phyloP scores from a whole-genome alignment of 2,888 invertebrate genomes.

The Ceratothoa steindachneri region DNA sequence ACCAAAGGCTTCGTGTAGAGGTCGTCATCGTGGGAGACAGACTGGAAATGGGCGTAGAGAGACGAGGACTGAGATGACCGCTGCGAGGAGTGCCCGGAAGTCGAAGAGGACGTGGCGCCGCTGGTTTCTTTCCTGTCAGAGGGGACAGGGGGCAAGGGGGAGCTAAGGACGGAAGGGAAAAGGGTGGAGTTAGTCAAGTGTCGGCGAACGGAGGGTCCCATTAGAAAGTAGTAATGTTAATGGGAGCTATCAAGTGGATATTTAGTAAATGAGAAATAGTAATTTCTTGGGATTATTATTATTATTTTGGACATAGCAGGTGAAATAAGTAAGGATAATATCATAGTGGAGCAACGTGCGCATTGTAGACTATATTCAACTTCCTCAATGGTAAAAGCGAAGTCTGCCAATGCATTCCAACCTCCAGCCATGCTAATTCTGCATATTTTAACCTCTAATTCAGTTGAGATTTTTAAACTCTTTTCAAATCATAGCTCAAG shows the following conservation, averaged over 20 bases:
- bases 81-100: slow-evolving; percentile 36
- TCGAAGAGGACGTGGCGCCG: slow-evolving; percentile 33
- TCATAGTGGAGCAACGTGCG: no score
- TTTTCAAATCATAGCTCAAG: no score
- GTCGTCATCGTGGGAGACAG: slow-evolving; percentile 45
- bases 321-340: no score
- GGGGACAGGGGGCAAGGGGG: slow-evolving; percentile 45
- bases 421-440: no score
- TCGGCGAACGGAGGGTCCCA: background rate
- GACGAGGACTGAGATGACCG: slow-evolving; percentile 42
- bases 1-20: slow-evolving; percentile 46
- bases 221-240: background rate
- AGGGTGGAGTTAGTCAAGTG: background rate
- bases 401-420: no score
- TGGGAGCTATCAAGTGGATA: background rate
- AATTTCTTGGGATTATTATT: no score
- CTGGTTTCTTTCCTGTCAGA: slow-evolving; percentile 30
- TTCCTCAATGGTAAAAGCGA: no score
- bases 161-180: slow-evolving; percentile 20
- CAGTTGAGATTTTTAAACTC: no score
- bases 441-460: no score
- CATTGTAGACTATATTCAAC: no score
- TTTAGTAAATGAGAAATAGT: no score
- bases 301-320: no score
- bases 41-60: slow-evolving; percentile 42